Base-by-base conservation (phyloP, 2,888 invertebrate species). In the Drosophila quinaria region DNA sequence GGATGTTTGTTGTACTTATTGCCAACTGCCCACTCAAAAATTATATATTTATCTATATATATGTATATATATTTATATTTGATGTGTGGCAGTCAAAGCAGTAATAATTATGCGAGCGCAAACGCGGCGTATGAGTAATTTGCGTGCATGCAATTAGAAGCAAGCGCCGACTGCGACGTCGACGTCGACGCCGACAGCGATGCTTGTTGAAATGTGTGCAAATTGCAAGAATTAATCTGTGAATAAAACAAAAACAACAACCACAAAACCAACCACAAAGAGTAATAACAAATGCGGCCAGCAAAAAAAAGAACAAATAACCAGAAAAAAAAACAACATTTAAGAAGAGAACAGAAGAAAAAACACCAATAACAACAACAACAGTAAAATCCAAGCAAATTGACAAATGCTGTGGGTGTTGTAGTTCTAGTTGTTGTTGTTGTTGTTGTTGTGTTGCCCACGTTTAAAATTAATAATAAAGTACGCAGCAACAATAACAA, bases 401-500 rank as follows among this genome's bases (percentile, higher is more conserved):
- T 83, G 75, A 75, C 80, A 83, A 84, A 78, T 67, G 72, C 80
- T 84, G 83, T 80, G 80, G 86, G 83, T 86, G 83, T 85, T 56
- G 72, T 72, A 64, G 58, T 73, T 59, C 44, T 73, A 70, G 64
- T 77, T 73, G 75, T 66, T 71, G 64, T 41, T n/a, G n/a, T n/a
- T n/a, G n/a, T n/a, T 79, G 79, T 41, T 67, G 75, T 66, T 74
- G 44, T 41, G 47, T 50, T 41, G 86, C 83, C 83, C 83, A 84
- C 83, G 86, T 65, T 69, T 54, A 74, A 84, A 84, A 85, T 84
- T 85, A 85, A 85, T 84, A 84, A 84, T 85, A 85, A 81, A 85
- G 81, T 85, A 81, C 79, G 80, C 76, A 71, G 72, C 74, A 61
- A 2, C 42, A 62, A 29, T 46, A 60, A 13, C 42, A 56, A 44